Evolutionary conservation across 2,797 vertebrate genomes (phyloP).

Genomic region (Kryptopterus vitreolus): DNA sequence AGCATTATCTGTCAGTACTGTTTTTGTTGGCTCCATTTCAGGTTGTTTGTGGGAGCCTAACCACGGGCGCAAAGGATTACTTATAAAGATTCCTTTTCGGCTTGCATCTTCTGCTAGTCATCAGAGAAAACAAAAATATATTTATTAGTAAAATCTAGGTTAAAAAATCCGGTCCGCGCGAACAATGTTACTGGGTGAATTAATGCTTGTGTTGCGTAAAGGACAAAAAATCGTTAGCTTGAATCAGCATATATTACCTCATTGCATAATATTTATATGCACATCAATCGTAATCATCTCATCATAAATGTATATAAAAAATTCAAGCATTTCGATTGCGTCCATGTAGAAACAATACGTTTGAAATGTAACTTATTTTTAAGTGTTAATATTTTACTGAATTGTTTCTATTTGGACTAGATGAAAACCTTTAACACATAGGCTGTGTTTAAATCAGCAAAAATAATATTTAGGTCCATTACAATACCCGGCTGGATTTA

Average conservation of each 20-base stretch:
- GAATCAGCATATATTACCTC: conserved; percentile 59
- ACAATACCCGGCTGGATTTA: conserved; percentile 93
- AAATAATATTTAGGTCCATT: conserved; percentile 89
- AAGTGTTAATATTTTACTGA: conserved; percentile 65
- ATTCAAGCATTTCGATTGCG: conserved; percentile 17
- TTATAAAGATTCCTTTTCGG: conserved; percentile 89
- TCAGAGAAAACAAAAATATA: conserved; percentile 23
- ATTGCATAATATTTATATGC: conserved; percentile 23
- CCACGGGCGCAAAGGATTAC: conserved; percentile 94
- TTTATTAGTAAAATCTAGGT: conserved; percentile 44
- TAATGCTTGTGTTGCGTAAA: conserved; percentile 44
- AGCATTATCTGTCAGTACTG: conserved; percentile 98
- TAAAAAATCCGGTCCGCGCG: background rate
- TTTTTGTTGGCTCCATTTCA: conserved; percentile 99
- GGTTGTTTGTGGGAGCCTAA: conserved; percentile 98
- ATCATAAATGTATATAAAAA: background rate
- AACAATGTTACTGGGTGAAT: background rate
- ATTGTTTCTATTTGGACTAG: conserved; percentile 84
- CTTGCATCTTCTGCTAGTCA: conserved; percentile 80
- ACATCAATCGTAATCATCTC: conserved; percentile 20
- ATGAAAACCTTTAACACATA: conserved; percentile 80
- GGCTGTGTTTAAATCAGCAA: conserved; percentile 84
- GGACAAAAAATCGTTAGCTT: conserved; percentile 70
- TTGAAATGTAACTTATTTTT: background rate
- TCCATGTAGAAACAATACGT: background rate